phyloP scores from a whole-genome alignment of 2,888 invertebrate species.

The Drymonia ruficornis region DNA sequence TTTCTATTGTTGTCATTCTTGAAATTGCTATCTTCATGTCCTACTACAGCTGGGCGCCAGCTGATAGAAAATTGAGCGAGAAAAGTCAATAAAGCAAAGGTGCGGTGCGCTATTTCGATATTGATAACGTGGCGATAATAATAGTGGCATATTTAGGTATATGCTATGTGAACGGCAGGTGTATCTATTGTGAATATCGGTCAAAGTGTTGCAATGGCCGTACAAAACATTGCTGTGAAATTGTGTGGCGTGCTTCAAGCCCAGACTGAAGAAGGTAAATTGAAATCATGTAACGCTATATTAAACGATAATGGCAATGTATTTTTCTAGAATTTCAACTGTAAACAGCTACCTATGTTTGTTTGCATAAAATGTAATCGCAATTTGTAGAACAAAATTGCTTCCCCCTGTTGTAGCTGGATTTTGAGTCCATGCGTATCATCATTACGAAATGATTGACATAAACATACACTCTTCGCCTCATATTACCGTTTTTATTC shows the following conservation, averaged over 20 bases:
- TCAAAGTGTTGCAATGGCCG: conserved; percentile 64
- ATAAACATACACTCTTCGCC: neutral
- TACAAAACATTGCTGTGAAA: conserved; percentile 84
- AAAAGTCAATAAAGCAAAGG: conserved; percentile 68
- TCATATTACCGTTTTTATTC: neutral
- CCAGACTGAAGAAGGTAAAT: conserved; percentile 77
- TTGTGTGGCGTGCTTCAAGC: conserved; percentile 82
- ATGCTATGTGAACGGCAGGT: conserved; percentile 49
- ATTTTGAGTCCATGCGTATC: neutral
- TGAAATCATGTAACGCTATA: conserved; percentile 9
- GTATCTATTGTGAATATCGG: conserved; percentile 36
- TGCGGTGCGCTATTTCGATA: conserved; percentile 46
- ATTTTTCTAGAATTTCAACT: neutral
- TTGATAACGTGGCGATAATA: conserved; percentile 56
- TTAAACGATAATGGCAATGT: conserved; percentile 3
- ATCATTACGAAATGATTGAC: conserved; percentile 1
- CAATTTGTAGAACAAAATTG: no score
- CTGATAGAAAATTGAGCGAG: conserved; percentile 77
- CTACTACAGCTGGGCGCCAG: conserved; percentile 80
- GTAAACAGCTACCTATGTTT: neutral
- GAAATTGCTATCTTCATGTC: conserved; percentile 58
- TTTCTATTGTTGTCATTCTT: conserved; percentile 52
- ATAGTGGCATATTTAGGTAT: conserved; percentile 23
- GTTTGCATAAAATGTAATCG: neutral
- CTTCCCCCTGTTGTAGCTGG: neutral